These are phyloP conservation scores for Tribolium castaneum DNA, from an alignment of 1,140 invertebrate genomes.

Conservation along the genomic window DNA sequence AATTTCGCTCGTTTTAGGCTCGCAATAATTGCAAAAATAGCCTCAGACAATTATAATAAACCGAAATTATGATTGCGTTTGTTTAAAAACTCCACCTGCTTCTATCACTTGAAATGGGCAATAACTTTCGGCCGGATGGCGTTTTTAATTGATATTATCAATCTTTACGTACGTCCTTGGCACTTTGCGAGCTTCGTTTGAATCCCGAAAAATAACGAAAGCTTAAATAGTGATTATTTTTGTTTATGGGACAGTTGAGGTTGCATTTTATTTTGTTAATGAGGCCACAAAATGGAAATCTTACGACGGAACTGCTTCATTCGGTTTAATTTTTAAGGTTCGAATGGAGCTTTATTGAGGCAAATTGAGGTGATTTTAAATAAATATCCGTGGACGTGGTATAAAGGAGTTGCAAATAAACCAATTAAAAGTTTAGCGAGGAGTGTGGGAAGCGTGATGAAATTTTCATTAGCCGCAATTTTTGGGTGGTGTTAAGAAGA, in stretches of 20 bases:
- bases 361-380: neutral
- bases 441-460: neutral
- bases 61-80: neutral
- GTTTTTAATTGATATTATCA: slow-evolving; percentile 6
- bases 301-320: neutral
- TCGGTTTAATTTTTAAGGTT: neutral
- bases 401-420: neutral
- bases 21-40: neutral
- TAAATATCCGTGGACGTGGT: neutral
- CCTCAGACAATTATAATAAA: neutral
- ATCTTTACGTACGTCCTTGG: neutral
- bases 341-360: neutral
- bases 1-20: neutral
- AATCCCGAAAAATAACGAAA: neutral
- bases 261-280: neutral
- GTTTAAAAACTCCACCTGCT: slow-evolving; percentile 24
- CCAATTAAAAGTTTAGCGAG: neutral
- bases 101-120: slow-evolving; percentile 14
- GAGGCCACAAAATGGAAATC: neutral
- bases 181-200: neutral
- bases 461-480: neutral
- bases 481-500: neutral
- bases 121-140: neutral
- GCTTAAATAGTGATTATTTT: neutral
- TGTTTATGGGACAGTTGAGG: neutral